These are phyloP conservation scores for Himalopsyche anomala DNA, from an alignment of 2,888 invertebrate genomes.

Conservation along the genomic window DNA sequence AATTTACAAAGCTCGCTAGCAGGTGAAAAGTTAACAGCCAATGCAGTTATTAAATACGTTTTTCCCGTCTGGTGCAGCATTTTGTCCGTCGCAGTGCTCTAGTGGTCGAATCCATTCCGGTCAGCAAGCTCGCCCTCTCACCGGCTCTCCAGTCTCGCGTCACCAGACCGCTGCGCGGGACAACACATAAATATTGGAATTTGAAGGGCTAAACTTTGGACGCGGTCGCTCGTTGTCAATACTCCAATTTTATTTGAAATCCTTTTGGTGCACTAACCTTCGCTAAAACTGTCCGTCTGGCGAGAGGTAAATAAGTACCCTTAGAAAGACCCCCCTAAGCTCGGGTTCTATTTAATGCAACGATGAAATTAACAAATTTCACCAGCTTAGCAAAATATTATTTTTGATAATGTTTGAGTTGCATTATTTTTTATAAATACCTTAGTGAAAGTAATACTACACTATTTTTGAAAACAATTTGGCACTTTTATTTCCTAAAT, in stretches of 20 bases:
- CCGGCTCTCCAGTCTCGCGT: constrained; percentile 48
- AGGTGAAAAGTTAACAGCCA: neutral
- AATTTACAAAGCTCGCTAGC: neutral
- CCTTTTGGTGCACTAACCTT: constrained; percentile 17
- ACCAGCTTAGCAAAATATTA: no score
- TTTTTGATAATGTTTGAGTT: no score
- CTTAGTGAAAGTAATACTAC: no score
- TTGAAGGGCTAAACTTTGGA: constrained; percentile 57
- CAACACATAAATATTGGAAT: constrained; percentile 66
- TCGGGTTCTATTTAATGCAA: no score
- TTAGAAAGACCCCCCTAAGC: no score
- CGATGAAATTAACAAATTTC: no score
- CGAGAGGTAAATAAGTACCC: neutral
- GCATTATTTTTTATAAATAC: no score
- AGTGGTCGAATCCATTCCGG: constrained; percentile 62
- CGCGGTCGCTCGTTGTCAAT: constrained; percentile 53
- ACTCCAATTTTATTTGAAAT: constrained; percentile 57
- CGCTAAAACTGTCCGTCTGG: neutral
- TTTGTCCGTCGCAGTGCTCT: constrained; percentile 50
- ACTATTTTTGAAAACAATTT: no score
- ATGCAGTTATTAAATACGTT: constrained; percentile 30
- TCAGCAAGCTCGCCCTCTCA: constrained; percentile 56
- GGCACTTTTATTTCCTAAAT: no score
- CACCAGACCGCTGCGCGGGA: constrained; percentile 62
- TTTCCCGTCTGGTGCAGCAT: constrained; percentile 16